phyloP scores from a whole-genome alignment of 1,140 invertebrate genomes.

The Cecropterus lyciades region DNA sequence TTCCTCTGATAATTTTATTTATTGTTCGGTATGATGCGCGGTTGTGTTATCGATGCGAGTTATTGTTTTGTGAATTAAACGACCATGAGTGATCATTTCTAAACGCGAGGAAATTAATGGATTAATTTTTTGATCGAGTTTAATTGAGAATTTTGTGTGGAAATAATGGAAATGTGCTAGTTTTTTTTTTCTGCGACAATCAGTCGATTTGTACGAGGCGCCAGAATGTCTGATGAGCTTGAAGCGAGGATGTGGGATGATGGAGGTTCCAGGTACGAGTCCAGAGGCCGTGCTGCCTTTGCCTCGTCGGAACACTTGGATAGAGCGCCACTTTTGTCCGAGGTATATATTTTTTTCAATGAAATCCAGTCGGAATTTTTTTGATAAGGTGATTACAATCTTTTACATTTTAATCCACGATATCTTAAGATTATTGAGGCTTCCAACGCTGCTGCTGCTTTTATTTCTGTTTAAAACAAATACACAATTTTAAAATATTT shows the following conservation, averaged over 20 bases:
- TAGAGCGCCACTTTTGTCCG: constrained; percentile 74
- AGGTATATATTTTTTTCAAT: constrained; percentile 50
- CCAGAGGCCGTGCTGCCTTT: constrained; percentile 62
- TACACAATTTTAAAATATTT: too few relatives aligned
- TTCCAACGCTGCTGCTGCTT: too few relatives aligned
- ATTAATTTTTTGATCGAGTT: not conserved
- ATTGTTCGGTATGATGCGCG: constrained; percentile 1
- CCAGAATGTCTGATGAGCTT: constrained; percentile 81
- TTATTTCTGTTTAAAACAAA: too few relatives aligned
- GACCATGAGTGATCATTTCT: not conserved
- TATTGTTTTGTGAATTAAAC: constrained; percentile 32
- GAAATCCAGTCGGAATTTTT: not conserved
- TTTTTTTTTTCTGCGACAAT: constrained; percentile 46
- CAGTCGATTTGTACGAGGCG: constrained; percentile 42
- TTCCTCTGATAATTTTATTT: constrained; percentile 12
- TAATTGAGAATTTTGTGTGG: constrained; percentile 11
- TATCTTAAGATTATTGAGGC: too few relatives aligned
- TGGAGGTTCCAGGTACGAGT: constrained; percentile 65
- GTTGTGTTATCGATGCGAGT: constrained; percentile 8
- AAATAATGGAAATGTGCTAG: constrained; percentile 38
- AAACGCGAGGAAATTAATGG: not conserved
- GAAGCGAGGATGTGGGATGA: constrained; percentile 80
- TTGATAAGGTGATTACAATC: not conserved
- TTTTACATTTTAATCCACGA: too few relatives aligned
- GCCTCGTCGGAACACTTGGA: constrained; percentile 76